Percentiles rank a stretch among this genome's conserved stretches.
Conservation (phyloP, 2,797 vertebrate species). For the Aplochiton taeniatus region DNA sequence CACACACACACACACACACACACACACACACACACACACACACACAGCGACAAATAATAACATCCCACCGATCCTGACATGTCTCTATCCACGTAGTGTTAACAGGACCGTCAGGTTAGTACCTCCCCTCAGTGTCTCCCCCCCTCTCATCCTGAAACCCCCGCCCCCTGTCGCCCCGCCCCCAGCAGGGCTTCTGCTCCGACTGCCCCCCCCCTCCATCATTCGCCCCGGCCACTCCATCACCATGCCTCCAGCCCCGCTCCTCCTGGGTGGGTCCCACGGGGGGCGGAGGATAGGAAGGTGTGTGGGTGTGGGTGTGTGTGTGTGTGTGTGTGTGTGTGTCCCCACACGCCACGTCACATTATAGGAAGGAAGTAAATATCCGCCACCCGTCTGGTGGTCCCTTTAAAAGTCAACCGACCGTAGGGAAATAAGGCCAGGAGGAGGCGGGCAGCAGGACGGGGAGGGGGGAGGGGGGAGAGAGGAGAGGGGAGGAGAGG, state of each 20-base stretch:
- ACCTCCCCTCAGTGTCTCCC: neutral
- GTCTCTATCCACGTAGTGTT: constrained; percentile 60
- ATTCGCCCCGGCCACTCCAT: too few relatives aligned
- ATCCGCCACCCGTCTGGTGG: constrained; percentile 40
- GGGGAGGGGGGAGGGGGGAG: constrained; percentile 24
- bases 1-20: constrained; percentile 54
- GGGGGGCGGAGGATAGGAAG: constrained; percentile 21
- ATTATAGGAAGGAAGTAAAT: constrained; percentile 48
- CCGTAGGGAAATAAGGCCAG: constrained; percentile 38
- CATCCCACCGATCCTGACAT: constrained; percentile 59
- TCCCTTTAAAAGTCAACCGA: constrained; percentile 46
- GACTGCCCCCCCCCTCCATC: neutral
- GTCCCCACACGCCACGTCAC: constrained; percentile 45
- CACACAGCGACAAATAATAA: constrained; percentile 55
- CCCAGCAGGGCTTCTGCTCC: constrained; percentile 9
- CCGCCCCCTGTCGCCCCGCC: too few relatives aligned
- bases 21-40: constrained; percentile 50
- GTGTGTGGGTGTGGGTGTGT: constrained; percentile 3
- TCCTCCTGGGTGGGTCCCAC: constrained; percentile 53
- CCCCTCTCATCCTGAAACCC: too few relatives aligned
- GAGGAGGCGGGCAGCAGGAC: constrained; percentile 35
- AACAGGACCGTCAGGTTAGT: constrained; percentile 45
- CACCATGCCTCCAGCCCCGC: constrained; percentile 44
- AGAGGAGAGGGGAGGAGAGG: neutral
- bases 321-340: constrained; percentile 24